Percentiles rank a stretch among this genome's conserved stretches.
These are phyloP conservation scores for Bedellia somnulentella DNA, from an alignment of 2,888 invertebrate species.

Conservation along the genomic window DNA sequence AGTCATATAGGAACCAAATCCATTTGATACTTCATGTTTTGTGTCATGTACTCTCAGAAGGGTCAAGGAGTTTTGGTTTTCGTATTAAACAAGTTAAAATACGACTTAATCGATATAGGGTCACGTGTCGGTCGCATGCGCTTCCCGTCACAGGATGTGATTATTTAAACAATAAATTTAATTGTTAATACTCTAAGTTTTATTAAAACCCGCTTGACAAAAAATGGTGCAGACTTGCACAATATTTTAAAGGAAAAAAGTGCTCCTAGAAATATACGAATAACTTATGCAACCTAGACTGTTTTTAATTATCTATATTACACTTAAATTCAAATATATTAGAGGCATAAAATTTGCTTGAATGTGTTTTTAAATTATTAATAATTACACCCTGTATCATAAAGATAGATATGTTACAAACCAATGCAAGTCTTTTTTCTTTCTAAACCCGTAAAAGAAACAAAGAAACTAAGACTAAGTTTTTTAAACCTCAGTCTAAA, in stretches of 20 bases:
- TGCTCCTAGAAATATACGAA: not conserved
- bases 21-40: not conserved
- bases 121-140: conserved; percentile 26
- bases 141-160: conserved; percentile 21
- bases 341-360: not conserved
- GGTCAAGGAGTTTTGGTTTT: not conserved
- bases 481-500: not conserved
- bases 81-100: conserved; percentile 2
- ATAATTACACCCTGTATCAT: not conserved
- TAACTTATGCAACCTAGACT: not conserved
- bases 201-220: conserved; percentile 9
- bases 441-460: not conserved
- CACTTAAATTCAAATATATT: not conserved
- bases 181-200: conserved; percentile 24
- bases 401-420: not conserved
- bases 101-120: conserved; percentile 7
- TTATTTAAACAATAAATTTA: conserved; percentile 48
- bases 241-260: not conserved
- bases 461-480: not conserved
- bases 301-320: not conserved
- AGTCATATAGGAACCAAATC: conserved; percentile 1
- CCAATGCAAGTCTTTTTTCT: not conserved
- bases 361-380: not conserved
- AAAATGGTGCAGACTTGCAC: conserved; percentile 7
- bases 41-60: no score